phyloP scores from a whole-genome alignment of 2,797 vertebrate species.

The Gobionotothen gibberifrons region DNA sequence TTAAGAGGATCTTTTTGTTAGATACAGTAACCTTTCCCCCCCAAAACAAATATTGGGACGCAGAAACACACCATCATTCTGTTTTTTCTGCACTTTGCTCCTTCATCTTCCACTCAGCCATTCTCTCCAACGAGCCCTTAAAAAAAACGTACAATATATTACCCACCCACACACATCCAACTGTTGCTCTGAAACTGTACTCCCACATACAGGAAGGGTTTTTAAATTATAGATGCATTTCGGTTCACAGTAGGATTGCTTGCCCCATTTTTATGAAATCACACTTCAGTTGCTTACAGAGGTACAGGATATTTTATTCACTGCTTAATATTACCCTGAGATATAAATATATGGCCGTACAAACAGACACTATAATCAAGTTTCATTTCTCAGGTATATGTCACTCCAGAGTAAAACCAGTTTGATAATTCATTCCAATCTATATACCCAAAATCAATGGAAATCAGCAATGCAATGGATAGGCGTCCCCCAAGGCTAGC shows the following conservation, averaged over 20 bases:
- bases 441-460: constrained; percentile 18
- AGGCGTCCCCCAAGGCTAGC: constrained; percentile 5
- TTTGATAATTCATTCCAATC: not conserved
- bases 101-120: constrained; percentile 30
- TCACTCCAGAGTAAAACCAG: not conserved
- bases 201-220: constrained; percentile 57
- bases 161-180: constrained; percentile 60
- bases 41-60: constrained; percentile 14
- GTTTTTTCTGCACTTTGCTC: constrained; percentile 47
- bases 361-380: not conserved
- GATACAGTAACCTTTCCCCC: constrained; percentile 20
- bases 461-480: constrained; percentile 25
- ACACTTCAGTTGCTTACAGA: constrained; percentile 28
- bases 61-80: constrained; percentile 27
- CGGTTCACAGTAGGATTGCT: constrained; percentile 52
- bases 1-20: constrained; percentile 32
- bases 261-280: constrained; percentile 44
- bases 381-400: not conserved
- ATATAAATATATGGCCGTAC: not conserved
- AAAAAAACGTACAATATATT: constrained; percentile 52
- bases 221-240: constrained; percentile 72
- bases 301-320: constrained; percentile 25
- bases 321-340: constrained; percentile 3
- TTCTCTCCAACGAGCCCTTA: constrained; percentile 39
- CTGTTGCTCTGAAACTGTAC: constrained; percentile 50